A percentile compares a stretch with the other conserved stretches of the same genome.
phyloP scores from a whole-genome alignment of 2,888 invertebrate species.

The Pterostichus niger region DNA sequence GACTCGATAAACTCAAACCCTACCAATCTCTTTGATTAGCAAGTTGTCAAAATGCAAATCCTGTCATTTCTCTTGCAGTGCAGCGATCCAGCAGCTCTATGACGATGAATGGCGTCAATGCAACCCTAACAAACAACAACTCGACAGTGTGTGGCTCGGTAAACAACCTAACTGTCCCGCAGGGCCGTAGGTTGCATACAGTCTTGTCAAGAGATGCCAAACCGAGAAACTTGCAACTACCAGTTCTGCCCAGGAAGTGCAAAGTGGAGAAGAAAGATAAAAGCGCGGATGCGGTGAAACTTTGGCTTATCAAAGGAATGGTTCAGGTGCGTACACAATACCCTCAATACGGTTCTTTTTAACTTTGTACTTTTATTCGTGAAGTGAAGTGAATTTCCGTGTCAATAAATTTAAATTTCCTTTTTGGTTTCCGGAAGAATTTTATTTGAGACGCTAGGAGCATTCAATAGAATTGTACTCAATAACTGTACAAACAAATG shows the following conservation, averaged over 20 bases:
- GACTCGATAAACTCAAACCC: neutral
- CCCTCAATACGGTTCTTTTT: neutral
- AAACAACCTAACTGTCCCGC: slow-evolving; percentile 61
- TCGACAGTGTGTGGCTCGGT: slow-evolving; percentile 73
- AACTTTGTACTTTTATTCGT: slow-evolving; percentile 21
- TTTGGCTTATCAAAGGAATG: slow-evolving; percentile 75
- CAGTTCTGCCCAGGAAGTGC: slow-evolving; percentile 52
- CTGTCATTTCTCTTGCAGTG: slow-evolving; percentile 73
- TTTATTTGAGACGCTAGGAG: neutral
- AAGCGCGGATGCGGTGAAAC: slow-evolving; percentile 72
- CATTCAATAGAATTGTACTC: neutral
- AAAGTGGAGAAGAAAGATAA: slow-evolving; percentile 67
- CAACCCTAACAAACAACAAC: slow-evolving; percentile 69
- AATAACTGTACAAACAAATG: too few species aligned
- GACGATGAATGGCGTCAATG: slow-evolving; percentile 72
- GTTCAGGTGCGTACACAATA: slow-evolving; percentile 71
- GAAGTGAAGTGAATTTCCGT: slow-evolving; percentile 7
- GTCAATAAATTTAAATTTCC: slow-evolving; percentile 10
- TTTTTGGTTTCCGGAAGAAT: neutral
- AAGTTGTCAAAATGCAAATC: slow-evolving; percentile 56
- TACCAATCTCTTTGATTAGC: neutral
- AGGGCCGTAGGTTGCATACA: slow-evolving; percentile 64
- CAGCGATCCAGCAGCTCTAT: slow-evolving; percentile 74
- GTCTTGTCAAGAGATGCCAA: slow-evolving; percentile 34
- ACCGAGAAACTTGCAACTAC: slow-evolving; percentile 29